A percentile compares a stretch with the other conserved stretches of the same genome.
Evolutionary conservation across 1,140 invertebrate species (phyloP).

Genomic region (Grapholita molesta): DNA sequence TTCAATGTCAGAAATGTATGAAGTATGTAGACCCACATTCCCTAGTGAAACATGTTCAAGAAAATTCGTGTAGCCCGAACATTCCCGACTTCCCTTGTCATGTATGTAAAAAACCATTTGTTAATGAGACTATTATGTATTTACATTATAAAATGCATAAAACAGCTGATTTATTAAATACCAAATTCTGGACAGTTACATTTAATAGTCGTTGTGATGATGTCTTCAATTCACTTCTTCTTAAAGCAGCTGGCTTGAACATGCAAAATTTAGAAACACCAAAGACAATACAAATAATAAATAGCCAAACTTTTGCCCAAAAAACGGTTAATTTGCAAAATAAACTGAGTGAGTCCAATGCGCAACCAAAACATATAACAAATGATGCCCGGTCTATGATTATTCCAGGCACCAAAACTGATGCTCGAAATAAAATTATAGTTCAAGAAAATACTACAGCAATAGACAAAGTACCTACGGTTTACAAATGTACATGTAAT

Average conservation of each 20-base stretch:
- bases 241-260: neutral
- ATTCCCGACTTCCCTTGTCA: neutral
- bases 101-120: neutral
- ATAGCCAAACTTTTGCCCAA: neutral
- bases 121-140: neutral
- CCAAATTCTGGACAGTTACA: neutral
- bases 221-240: neutral
- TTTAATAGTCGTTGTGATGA: neutral
- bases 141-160: neutral
- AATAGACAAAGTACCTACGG: neutral
- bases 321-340: no score
- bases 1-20: neutral
- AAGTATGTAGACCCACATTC: neutral
- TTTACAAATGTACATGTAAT: neutral
- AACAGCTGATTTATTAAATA: neutral
- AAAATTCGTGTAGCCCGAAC: neutral
- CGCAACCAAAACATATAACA: no score
- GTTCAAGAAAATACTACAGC: neutral
- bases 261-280: neutral
- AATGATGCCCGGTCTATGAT: neutral
- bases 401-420: neutral
- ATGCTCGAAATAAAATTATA: neutral
- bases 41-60: neutral
- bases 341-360: no score
- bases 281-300: neutral